These are phyloP conservation scores for Cryptophagus acutangulus DNA, from an alignment of 2,888 invertebrate genomes.

Conservation along the genomic window DNA sequence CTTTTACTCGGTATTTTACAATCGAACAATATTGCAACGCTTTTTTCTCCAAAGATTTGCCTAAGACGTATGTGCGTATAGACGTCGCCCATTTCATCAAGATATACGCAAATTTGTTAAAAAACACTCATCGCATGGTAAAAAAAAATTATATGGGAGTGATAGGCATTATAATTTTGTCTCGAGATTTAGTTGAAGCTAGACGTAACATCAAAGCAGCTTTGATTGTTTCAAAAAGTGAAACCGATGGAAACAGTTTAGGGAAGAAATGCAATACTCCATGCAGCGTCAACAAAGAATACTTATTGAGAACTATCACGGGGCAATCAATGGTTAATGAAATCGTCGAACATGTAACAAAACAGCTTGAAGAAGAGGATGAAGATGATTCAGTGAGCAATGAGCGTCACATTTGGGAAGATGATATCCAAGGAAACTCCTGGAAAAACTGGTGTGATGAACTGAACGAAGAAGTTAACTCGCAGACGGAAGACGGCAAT, in stretches of 20 bases:
- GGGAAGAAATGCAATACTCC: neutral
- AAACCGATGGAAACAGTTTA: neutral
- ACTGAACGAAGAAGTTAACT: neutral
- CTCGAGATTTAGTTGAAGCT: neutral
- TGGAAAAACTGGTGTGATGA: neutral
- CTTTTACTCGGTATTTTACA: constrained; percentile 3
- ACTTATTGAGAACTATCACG: neutral
- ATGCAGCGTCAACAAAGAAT: constrained; percentile 1
- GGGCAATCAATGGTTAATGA: constrained; percentile 1
- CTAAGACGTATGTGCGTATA: neutral
- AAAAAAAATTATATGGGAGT: neutral
- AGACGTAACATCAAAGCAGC: neutral
- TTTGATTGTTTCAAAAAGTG: neutral
- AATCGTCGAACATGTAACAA: neutral
- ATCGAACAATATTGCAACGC: too few relatives aligned
- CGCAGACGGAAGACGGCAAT: neutral
- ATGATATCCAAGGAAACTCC: neutral
- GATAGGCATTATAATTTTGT: neutral
- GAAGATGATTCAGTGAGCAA: neutral
- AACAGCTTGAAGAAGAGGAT: neutral
- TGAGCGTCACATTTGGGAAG: constrained; percentile 1
- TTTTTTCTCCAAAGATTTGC: neutral
- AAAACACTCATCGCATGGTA: neutral
- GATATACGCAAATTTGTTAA: neutral
- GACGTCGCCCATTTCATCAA: neutral